Conservation (phyloP, 2,888 invertebrate genomes). For the Crossocerus cetratus region DNA sequence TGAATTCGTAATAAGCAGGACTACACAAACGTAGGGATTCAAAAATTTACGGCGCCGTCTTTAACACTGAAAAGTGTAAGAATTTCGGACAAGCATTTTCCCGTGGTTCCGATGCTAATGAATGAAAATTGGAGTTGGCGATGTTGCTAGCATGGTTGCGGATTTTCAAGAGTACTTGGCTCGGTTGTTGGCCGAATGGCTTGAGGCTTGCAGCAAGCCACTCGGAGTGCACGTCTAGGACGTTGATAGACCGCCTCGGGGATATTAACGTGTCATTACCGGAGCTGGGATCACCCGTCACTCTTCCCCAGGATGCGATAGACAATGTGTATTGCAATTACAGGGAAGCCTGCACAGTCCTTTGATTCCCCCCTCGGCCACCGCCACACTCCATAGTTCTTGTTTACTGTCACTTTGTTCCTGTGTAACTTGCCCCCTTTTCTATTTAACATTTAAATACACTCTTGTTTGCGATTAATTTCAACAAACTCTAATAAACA, state of each 20-base stretch:
- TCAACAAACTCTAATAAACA: too few species aligned
- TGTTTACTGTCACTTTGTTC: not conserved
- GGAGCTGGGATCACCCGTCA: slow-evolving; percentile 64
- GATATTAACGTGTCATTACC: slow-evolving; percentile 71
- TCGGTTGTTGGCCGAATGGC: not conserved
- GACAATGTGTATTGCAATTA: slow-evolving; percentile 69
- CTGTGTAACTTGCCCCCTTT: not conserved
- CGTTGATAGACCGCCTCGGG: slow-evolving; percentile 66
- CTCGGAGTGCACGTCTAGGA: slow-evolving; percentile 31
- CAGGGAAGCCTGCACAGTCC: slow-evolving; percentile 51
- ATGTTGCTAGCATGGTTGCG: too few species aligned
- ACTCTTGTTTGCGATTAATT: too few species aligned
- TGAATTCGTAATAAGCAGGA: too few species aligned
- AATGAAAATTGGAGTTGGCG: too few species aligned
- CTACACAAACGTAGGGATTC: too few species aligned
- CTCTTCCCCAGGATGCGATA: slow-evolving; percentile 56
- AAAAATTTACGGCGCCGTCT: too few species aligned
- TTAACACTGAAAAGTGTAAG: too few species aligned
- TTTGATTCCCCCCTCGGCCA: slow-evolving; percentile 15
- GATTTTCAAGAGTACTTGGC: not conserved
- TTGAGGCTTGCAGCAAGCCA: slow-evolving; percentile 15
- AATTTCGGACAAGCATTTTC: too few species aligned
- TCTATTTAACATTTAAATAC: too few species aligned
- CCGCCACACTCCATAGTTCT: slow-evolving; percentile 1
- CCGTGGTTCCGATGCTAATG: too few species aligned